Evolutionary conservation across 2,797 vertebrate genomes (phyloP).

Genomic region (Crotalus adamanteus): DNA sequence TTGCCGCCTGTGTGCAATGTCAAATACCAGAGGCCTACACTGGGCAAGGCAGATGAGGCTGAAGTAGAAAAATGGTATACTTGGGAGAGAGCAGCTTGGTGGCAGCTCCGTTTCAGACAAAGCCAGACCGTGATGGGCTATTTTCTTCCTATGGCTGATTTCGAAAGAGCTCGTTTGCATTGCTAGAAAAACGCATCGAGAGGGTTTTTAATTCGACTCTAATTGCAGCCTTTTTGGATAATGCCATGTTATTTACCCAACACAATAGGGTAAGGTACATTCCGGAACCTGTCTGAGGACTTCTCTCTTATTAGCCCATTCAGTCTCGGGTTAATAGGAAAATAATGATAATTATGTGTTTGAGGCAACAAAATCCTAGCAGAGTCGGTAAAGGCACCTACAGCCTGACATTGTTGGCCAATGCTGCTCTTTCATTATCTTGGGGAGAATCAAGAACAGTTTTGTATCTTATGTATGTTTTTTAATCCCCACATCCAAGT

Average conservation of each 20-base stretch:
- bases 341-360: neutral
- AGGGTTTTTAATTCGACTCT: neutral
- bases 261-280: neutral
- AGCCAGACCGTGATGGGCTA: neutral
- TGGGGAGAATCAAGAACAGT: neutral
- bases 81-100: neutral
- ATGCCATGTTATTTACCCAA: slow-evolving; percentile 8
- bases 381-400: slow-evolving; percentile 15
- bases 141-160: slow-evolving; percentile 11
- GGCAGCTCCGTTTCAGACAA: neutral
- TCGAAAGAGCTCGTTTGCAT: neutral
- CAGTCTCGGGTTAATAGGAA: neutral
- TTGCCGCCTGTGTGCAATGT: neutral
- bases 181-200: slow-evolving; percentile 5
- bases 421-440: neutral
- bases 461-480: neutral
- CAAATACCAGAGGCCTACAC: neutral
- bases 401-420: no score
- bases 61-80: neutral
- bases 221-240: slow-evolving; percentile 26
- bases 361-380: slow-evolving; percentile 6
- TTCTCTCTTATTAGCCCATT: neutral
- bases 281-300: neutral
- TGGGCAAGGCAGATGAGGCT: neutral
- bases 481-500: neutral